phyloP scores from a whole-genome alignment of 1,140 invertebrate genomes.

The Drosophila obscura region DNA sequence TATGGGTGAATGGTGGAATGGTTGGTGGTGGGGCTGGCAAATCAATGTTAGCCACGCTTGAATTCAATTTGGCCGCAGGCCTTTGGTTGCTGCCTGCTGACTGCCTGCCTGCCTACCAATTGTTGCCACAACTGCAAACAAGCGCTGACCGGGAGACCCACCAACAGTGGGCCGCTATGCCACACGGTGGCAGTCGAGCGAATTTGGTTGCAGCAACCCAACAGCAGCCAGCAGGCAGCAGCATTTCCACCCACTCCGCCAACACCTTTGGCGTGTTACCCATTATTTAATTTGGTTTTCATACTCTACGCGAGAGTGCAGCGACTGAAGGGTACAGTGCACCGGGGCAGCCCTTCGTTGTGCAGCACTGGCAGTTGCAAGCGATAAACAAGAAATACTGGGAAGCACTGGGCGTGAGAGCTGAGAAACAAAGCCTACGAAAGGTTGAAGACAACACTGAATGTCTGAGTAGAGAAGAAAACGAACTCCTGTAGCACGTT shows the following conservation, averaged over 20 bases:
- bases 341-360: background rate
- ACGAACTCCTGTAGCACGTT: too few relatives aligned
- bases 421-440: too few relatives aligned
- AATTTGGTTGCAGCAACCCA: constrained; percentile 30
- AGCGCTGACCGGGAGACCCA: constrained; percentile 5
- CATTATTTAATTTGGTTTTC: constrained; percentile 57
- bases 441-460: too few relatives aligned
- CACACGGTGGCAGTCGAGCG: constrained; percentile 10
- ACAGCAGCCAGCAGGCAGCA: constrained; percentile 26
- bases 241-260: constrained; percentile 51
- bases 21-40: constrained; percentile 17
- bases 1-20: constrained; percentile 31
- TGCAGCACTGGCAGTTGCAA: background rate
- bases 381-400: too few relatives aligned
- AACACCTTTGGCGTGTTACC: constrained; percentile 37
- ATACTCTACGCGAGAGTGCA: constrained; percentile 30
- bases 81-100: background rate
- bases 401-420: too few relatives aligned
- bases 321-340: background rate
- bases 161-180: constrained; percentile 11
- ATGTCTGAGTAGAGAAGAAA: too few relatives aligned
- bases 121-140: constrained; percentile 61
- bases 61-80: constrained; percentile 64
- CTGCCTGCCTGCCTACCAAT: constrained; percentile 29
- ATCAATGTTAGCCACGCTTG: constrained; percentile 74